phyloP scores from a whole-genome alignment of 1,140 invertebrate species.

The Pogonognathellus flavescens region DNA sequence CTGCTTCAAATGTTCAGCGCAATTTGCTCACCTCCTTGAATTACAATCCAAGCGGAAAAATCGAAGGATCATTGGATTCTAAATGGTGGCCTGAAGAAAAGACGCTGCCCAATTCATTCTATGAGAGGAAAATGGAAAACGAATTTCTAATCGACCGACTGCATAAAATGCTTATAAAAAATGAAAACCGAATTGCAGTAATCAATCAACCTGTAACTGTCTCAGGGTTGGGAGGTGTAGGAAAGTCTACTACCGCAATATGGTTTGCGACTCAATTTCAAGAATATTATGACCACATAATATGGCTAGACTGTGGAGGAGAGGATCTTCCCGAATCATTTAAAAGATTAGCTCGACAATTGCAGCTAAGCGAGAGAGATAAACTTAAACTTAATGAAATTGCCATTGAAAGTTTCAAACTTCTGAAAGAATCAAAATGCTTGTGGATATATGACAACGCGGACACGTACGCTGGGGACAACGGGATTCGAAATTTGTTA shows the following conservation, averaged over 20 bases:
- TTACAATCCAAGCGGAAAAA: no score
- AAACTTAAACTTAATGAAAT: no score
- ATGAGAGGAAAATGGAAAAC: background rate
- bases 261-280: background rate
- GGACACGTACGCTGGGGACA: background rate
- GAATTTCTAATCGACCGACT: background rate
- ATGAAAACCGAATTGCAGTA: background rate
- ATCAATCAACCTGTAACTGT: background rate
- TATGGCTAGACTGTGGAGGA: background rate
- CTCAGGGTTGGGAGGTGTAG: background rate
- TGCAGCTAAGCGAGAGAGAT: no score
- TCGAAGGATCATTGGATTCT: no score
- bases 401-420: background rate
- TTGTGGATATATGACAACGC: background rate
- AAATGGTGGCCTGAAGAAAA: background rate
- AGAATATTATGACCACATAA: background rate
- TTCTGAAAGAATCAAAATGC: background rate
- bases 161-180: background rate
- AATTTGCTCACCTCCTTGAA: no score
- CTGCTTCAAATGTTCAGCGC: no score
- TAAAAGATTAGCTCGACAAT: no score
- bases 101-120: background rate
- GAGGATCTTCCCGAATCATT: no score
- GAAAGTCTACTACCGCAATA: background rate
- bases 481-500: background rate